Evolutionary conservation across 2,797 vertebrate species (phyloP), one percentile per base, ranked within the genome.

Genomic region (Myiotriccus ornatus): DNA sequence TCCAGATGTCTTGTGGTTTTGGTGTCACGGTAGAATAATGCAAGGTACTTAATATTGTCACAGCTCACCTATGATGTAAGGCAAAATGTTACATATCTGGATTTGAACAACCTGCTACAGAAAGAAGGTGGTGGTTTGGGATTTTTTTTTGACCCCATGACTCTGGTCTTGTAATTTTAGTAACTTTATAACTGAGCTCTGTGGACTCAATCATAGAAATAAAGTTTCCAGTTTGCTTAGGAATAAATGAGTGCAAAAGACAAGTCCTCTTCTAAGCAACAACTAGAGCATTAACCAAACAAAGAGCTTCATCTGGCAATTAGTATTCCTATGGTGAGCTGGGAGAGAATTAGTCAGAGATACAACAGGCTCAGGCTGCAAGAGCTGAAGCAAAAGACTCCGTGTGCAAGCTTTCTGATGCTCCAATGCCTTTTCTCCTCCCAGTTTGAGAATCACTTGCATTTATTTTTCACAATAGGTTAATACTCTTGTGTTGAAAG

Each of bases 281-380:
- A 91, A 89, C 96, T 93, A 93, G 49, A 78, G 89, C 89, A 92
- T 89, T 83, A 94, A 64, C 87, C 63, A 75, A 95, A 95, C 91
- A 95, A 95, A 94, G 94, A 96, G 65, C 78, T 96, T 93, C 91
- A 81, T 90, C 82, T 92, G 94, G 84, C 91, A 92, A 95, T 94
- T 92, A 93, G 95, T 96, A 96, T 96, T 96, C 95, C 86, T 95
- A 75, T 77, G 80, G 82, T 92, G 89, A 91, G 55, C 89, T 87
- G 83, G 32, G 63, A 91, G 44, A 85, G 77, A 93, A 89, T 96
- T 90, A 90, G 76, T 75, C 57, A 95, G 84, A 85, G 73, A 94
- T 92, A 79, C 74, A 59, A 81, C 77, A 86, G 74, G 43, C 82
- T 95, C 79, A 75, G 53, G 24, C 79, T 84, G 59, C 78, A 87